A percentile compares a stretch with the other conserved stretches of the same genome.
These are phyloP conservation scores for Tetrao urogallus DNA, from an alignment of 2,113 vertebrate species.

Conservation along the genomic window DNA sequence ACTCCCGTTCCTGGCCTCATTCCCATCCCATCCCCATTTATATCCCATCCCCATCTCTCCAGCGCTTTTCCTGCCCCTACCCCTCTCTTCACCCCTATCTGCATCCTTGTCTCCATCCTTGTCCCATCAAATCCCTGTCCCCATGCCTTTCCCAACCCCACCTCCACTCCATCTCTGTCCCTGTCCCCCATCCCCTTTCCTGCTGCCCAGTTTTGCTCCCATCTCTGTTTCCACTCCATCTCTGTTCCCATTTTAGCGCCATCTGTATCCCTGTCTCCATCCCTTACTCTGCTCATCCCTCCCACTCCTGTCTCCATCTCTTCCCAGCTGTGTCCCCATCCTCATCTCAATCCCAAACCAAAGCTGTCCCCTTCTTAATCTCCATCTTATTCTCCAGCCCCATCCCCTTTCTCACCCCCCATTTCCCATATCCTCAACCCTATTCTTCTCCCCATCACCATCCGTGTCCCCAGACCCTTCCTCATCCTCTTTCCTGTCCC, in stretches of 20 bases:
- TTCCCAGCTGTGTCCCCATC: no score
- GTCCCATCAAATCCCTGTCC: not conserved
- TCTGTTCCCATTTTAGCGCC: no score
- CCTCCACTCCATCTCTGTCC: not conserved
- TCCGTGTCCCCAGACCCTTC: not conserved
- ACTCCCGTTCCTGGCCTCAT: not conserved
- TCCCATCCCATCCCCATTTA: no score
- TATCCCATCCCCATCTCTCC: not conserved
- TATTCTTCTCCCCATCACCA: not conserved
- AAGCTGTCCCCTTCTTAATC: not conserved
- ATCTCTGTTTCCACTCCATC: no score
- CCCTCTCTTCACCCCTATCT: not conserved
- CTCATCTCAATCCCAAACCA: not conserved
- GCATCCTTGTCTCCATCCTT: not conserved
- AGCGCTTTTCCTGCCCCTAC: not conserved
- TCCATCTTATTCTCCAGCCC: not conserved
- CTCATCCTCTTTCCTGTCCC: not conserved
- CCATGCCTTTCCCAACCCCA: not conserved
- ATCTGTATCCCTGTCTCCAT: not conserved
- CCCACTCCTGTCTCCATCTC: not conserved
- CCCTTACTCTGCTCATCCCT: not conserved
- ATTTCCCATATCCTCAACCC: not conserved
- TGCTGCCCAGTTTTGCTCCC: no score
- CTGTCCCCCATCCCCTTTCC: no score
- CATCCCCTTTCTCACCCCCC: not conserved